Percentiles rank a stretch among this genome's conserved stretches.
These are phyloP conservation scores for Pogona vitticeps DNA, from an alignment of 2,113 vertebrate species.

Conservation along the genomic window DNA sequence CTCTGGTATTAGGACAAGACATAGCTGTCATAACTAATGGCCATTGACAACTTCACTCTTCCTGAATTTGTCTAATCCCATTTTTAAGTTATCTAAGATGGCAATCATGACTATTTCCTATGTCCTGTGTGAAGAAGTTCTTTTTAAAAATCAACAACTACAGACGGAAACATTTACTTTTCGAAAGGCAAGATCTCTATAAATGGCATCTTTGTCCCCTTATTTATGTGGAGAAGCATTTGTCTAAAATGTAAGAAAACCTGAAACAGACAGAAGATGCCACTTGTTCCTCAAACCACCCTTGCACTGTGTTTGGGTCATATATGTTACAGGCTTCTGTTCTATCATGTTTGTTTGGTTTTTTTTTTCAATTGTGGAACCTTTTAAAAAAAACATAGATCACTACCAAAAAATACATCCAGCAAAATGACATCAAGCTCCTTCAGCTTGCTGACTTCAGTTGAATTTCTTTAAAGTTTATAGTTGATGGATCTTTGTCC, in stretches of 20 bases:
- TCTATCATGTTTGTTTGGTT: not conserved
- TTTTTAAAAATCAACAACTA: too few species aligned
- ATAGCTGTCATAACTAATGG: too few species aligned
- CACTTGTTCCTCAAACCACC: not conserved
- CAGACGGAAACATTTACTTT: too few species aligned
- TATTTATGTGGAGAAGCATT: not conserved
- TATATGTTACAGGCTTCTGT: not conserved
- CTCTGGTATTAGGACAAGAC: too few species aligned
- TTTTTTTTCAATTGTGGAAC: not conserved
- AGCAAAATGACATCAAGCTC: not conserved
- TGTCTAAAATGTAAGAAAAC: not conserved
- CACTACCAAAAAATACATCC: not conserved
- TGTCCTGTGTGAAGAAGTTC: too few species aligned
- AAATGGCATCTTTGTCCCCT: not conserved
- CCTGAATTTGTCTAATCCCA: too few species aligned
- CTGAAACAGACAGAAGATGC: not conserved
- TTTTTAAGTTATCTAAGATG: too few species aligned
- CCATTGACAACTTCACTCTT: too few species aligned
- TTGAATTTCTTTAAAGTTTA: conserved; percentile 3
- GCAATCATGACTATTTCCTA: too few species aligned
- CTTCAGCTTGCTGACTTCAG: not conserved
- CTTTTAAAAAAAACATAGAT: too few species aligned
- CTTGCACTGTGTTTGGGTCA: not conserved
- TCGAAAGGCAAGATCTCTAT: too few species aligned
- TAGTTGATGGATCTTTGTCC: not conserved